These are phyloP conservation scores for Romanogobio albipinnatus DNA, from an alignment of 2,113 vertebrate species.

Conservation along the genomic window DNA sequence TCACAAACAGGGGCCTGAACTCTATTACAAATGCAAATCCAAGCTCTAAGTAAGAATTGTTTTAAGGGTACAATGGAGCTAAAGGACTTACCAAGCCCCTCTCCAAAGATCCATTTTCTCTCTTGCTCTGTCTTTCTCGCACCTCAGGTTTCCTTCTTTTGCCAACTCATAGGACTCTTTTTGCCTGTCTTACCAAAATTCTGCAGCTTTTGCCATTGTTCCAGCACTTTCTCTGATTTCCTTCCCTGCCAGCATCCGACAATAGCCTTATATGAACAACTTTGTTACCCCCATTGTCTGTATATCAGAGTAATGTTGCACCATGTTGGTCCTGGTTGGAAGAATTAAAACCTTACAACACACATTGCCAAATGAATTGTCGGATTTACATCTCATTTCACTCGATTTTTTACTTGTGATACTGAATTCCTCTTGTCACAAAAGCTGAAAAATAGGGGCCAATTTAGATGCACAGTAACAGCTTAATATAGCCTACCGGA, in stretches of 20 bases:
- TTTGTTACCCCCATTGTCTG: slow-evolving; percentile 92
- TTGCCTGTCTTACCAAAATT: slow-evolving; percentile 84
- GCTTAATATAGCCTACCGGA: slow-evolving; percentile 86
- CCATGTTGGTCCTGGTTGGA: slow-evolving; percentile 85
- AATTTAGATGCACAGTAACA: slow-evolving; percentile 97
- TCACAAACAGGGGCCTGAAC: slow-evolving; percentile 88
- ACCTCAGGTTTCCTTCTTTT: slow-evolving; percentile 6
- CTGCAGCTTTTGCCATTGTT: slow-evolving; percentile 86
- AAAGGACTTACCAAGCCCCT: slow-evolving; percentile 77
- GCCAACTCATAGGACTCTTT: slow-evolving; percentile 73
- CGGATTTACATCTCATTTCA: slow-evolving; percentile 96
- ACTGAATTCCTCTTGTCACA: slow-evolving; percentile 86
- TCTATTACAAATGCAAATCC: slow-evolving; percentile 96
- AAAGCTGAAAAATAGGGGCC: slow-evolving; percentile 91
- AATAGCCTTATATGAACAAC: slow-evolving; percentile 90
- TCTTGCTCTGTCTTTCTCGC: slow-evolving; percentile 18
- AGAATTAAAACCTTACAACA: slow-evolving; percentile 87
- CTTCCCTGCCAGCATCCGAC: slow-evolving; percentile 88
- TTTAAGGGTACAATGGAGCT: slow-evolving; percentile 79
- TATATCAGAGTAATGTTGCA: slow-evolving; percentile 87
- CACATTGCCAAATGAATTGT: slow-evolving; percentile 85
- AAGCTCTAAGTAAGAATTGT: slow-evolving; percentile 89
- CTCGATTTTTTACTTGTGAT: slow-evolving; percentile 68
- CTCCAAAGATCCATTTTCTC: slow-evolving; percentile 13
- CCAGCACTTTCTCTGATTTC: slow-evolving; percentile 82